A percentile compares a stretch with the other conserved stretches of the same genome.
phyloP scores from a whole-genome alignment of 2,113 vertebrate genomes.

The Nothocercus nigrocapillus region DNA sequence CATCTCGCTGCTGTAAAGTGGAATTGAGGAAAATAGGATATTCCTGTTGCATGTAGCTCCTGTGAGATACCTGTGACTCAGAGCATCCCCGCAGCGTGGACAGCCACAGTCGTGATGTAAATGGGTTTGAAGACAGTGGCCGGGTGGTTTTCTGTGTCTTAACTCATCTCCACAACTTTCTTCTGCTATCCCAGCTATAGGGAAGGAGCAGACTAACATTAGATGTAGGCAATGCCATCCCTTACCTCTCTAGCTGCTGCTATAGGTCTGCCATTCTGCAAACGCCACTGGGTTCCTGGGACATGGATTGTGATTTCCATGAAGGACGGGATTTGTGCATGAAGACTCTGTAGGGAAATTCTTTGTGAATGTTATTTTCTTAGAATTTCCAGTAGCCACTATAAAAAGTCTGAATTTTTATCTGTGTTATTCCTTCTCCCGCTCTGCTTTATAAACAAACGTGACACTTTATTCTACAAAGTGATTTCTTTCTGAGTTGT shows the following conservation, averaged over 20 bases:
- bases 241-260: not conserved
- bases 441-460: slow-evolving; percentile 48
- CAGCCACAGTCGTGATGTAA: not conserved
- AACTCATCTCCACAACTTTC: not conserved
- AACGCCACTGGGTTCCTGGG: not conserved
- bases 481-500: slow-evolving; percentile 61
- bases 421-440: not conserved
- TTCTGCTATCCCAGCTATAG: not conserved
- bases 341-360: not conserved
- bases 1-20: not conserved
- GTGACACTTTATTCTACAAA: slow-evolving; percentile 62
- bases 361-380: slow-evolving; percentile 12
- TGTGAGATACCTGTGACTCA: not conserved
- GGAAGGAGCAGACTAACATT: not conserved
- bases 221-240: not conserved
- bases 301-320: not conserved
- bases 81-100: not conserved
- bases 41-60: not conserved
- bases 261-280: not conserved
- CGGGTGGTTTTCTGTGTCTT: not conserved
- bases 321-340: not conserved
- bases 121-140: not conserved
- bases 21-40: not conserved
- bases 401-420: slow-evolving; percentile 40
- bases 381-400: slow-evolving; percentile 30